Conservation (phyloP, 2,113 vertebrate species). For the Apodemus sylvaticus region DNA sequence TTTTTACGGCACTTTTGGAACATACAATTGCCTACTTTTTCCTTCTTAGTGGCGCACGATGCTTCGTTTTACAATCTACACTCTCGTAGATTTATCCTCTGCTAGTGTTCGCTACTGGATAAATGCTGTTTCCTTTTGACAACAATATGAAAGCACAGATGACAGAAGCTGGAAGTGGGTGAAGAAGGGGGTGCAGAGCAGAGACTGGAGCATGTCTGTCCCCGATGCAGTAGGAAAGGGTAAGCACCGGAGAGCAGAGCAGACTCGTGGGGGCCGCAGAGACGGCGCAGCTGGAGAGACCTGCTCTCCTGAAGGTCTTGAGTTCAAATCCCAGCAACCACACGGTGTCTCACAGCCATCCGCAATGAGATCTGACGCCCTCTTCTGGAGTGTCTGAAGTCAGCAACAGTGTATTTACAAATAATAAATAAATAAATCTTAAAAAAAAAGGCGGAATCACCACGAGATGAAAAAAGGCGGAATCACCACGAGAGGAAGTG, state of each 20-base stretch:
- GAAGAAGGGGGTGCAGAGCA: neutral
- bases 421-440: too few relatives aligned
- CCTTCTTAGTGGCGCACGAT: neutral
- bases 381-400: too few relatives aligned
- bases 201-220: neutral
- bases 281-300: too few relatives aligned
- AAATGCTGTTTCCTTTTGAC: neutral
- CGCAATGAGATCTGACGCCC: too few relatives aligned
- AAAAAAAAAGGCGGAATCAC: too few relatives aligned
- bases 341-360: too few relatives aligned
- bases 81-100: neutral
- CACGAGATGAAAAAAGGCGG: neutral
- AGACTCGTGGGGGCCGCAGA: too few relatives aligned
- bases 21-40: neutral
- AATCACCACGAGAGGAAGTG: neutral
- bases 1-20: neutral
- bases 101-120: neutral
- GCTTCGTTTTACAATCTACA: neutral
- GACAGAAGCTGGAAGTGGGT: neutral
- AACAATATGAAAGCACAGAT: neutral
- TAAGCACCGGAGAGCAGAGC: neutral
- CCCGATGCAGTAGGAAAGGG: neutral
- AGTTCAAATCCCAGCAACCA: too few relatives aligned
- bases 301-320: too few relatives aligned
- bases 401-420: too few relatives aligned